Conservation (phyloP, 2,113 vertebrate species). For the Colistium nudipinnis region DNA sequence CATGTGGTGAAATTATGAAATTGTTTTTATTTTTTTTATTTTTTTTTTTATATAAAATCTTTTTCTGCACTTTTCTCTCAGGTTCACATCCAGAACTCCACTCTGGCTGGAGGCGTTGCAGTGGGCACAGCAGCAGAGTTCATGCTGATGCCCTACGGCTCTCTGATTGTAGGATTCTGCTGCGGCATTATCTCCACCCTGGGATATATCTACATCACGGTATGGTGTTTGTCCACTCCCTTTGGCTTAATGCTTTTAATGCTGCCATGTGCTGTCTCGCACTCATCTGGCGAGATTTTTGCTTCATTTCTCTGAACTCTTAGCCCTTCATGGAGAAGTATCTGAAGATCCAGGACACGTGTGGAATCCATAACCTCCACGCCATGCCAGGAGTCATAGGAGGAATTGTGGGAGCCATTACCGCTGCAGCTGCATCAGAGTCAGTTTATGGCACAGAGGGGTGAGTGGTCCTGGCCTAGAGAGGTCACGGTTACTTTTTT, state of each 20-base stretch:
- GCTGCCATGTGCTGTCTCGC: background rate
- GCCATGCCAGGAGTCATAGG: constrained; percentile 93
- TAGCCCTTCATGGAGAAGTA: constrained; percentile 91
- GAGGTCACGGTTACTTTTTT: too few relatives aligned
- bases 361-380: constrained; percentile 97
- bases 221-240: constrained; percentile 21
- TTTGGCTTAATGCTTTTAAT: background rate
- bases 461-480: constrained; percentile 72
- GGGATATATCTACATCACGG: constrained; percentile 89
- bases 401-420: constrained; percentile 92
- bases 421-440: constrained; percentile 83
- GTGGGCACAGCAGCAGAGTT: constrained; percentile 95
- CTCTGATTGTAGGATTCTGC: constrained; percentile 91
- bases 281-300: too few relatives aligned
- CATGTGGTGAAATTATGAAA: too few relatives aligned
- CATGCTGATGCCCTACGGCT: constrained; percentile 92
- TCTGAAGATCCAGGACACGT: constrained; percentile 94
- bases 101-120: constrained; percentile 92
- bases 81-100: constrained; percentile 98
- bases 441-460: constrained; percentile 83
- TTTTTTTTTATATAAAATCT: too few relatives aligned
- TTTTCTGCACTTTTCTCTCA: constrained; percentile 43
- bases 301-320: background rate
- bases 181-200: constrained; percentile 90
- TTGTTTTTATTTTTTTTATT: background rate